Evolutionary conservation across 2,888 invertebrate species (phyloP).

Genomic region (Zygaena filipendulae): DNA sequence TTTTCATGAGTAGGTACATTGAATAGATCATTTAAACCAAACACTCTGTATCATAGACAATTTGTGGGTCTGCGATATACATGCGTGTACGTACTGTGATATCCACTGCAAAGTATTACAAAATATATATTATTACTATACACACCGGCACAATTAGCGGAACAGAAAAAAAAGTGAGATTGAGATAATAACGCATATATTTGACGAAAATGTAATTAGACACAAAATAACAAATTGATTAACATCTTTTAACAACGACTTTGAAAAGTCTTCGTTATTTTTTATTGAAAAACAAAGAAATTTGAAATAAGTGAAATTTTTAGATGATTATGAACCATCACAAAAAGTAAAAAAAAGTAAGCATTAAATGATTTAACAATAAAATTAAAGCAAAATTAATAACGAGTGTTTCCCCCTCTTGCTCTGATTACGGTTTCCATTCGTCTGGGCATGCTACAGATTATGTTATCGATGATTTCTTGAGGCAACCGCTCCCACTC

Average conservation of each 20-base stretch:
- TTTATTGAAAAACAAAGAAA: not conserved
- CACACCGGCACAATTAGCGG: not conserved
- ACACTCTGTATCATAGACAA: too few species aligned
- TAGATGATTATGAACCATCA: not conserved
- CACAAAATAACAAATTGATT: not conserved
- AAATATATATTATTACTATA: too few species aligned
- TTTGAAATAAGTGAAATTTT: not conserved
- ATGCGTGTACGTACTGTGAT: too few species aligned
- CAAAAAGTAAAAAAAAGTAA: not conserved
- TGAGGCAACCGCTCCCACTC: slow-evolving; percentile 75
- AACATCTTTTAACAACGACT: not conserved
- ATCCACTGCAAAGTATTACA: too few species aligned
- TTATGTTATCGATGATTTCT: slow-evolving; percentile 89
- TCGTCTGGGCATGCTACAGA: slow-evolving; percentile 80
- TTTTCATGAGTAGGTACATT: too few species aligned
- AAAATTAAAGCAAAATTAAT: slow-evolving; percentile 1
- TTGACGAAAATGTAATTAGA: not conserved
- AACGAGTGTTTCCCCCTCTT: slow-evolving; percentile 1
- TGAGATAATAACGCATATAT: not conserved
- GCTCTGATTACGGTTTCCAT: not conserved
- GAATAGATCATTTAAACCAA: too few species aligned
- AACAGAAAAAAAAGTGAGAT: slow-evolving; percentile 1
- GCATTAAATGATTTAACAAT: not conserved
- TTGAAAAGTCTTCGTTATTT: not conserved
- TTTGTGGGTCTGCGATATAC: too few species aligned